Base-by-base conservation (phyloP, 2,797 vertebrate species). In the Mastacembelus armatus region DNA sequence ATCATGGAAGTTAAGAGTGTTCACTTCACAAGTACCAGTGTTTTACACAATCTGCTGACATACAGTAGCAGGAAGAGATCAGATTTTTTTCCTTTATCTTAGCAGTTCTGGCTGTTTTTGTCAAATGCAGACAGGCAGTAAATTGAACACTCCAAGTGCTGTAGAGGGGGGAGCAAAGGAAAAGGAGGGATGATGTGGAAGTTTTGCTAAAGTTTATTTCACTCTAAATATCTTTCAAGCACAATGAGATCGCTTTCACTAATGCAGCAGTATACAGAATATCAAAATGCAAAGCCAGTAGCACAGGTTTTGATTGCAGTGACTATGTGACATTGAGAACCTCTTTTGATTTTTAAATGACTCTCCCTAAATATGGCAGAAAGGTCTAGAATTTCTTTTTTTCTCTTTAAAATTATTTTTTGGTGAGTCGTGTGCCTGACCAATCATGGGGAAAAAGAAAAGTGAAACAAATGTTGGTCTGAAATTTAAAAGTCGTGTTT, bases 51-150 rank as follows among this genome's bases (percentile, higher is more conserved):
- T 45, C 29, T 33, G 24, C 70, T 61, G 61, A 51, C 66, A 74
- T 50, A 64, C n/a, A n/a, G n/a, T n/a, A n/a, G n/a, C n/a, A n/a
- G n/a, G n/a, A n/a, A 67, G 60, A 74, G 66, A 75, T 71, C 74
- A 60, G 70, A 82, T 76, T 61, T 70, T n/a, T 51, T 77, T 61
- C 63, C 71, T 80, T 84, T 69, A 73, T 80, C 70, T 80, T 71
- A 63, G 39, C 52, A 57, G 49, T 87, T 88, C 64, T 54, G 64
- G 35, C 19, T 69, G n/a, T 79, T 75, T 82, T 66, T 81, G 61
- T 81, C 58, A 85, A 85, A 87, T 60, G 77, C 85, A 88, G 86
- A 88, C 82, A 88, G 70, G 70, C 88, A 84, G 67, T 35, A 85
- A 88, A 88, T 90, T 87, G 76, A 88, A 84, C 80, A 74, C 48